These are phyloP conservation scores for Scalopus aquaticus DNA, from an alignment of 2,113 vertebrate genomes.

Conservation along the genomic window DNA sequence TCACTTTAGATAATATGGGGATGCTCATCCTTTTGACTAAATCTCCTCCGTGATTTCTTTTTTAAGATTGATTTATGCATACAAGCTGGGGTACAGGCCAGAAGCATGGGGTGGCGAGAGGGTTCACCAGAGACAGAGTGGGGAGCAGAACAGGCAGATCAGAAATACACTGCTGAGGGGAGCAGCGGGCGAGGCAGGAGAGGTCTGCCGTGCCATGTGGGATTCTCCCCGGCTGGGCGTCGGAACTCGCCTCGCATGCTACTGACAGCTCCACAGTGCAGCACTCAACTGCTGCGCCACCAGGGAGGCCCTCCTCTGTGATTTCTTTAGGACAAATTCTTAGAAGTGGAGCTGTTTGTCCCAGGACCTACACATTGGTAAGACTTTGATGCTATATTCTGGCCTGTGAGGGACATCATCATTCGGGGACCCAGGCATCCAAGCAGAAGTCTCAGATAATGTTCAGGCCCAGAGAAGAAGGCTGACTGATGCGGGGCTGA, in stretches of 20 bases:
- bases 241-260: no score
- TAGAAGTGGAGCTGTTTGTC: neutral
- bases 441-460: neutral
- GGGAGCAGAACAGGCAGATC: no score
- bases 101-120: no score
- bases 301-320: neutral
- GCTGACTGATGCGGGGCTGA: neutral
- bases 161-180: no score
- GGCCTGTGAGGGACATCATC: neutral
- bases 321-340: slow-evolving; percentile 7
- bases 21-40: neutral
- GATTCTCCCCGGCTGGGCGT: no score
- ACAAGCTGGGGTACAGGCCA: no score
- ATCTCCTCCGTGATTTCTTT: neutral
- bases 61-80: no score
- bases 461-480: neutral
- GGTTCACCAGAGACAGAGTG: no score
- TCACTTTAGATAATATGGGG: neutral
- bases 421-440: neutral
- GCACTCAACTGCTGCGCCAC: no score
- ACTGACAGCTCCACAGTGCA: no score
- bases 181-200: no score
- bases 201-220: no score
- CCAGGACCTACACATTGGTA: neutral
- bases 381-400: neutral